phyloP scores from a whole-genome alignment of 2,888 invertebrate genomes.

The Lasioglossum oenotherae region DNA sequence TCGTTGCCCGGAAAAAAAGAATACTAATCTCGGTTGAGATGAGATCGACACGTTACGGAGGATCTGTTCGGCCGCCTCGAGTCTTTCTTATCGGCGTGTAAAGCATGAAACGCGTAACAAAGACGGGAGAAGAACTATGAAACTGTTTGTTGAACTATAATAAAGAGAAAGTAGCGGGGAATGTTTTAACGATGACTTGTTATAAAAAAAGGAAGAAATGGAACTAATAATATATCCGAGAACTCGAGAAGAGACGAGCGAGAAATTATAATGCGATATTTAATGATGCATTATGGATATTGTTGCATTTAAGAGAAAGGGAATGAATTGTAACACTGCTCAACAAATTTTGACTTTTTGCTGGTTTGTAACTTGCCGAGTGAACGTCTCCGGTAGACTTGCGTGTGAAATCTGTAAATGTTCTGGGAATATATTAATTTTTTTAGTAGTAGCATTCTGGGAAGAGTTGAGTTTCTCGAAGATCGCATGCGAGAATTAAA shows the following conservation, averaged over 20 bases:
- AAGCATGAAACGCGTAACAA: conserved; percentile 19
- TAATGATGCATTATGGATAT: conserved; percentile 44
- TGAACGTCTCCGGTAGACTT: not conserved
- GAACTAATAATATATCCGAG: conserved; percentile 37
- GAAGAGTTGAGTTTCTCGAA: not conserved
- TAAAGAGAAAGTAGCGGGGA: conserved; percentile 51
- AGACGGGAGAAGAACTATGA: conserved; percentile 24
- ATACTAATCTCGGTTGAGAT: conserved; percentile 27
- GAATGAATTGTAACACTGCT: conserved; percentile 7
- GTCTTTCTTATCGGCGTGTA: conserved; percentile 22
- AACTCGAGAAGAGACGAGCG: conserved; percentile 25
- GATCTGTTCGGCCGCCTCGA: conserved; percentile 24
- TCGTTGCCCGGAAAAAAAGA: conserved; percentile 1
- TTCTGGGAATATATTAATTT: not conserved
- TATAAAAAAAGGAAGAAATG: conserved; percentile 30
- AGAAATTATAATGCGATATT: conserved; percentile 45
- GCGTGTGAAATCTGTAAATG: not conserved
- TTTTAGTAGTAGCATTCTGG: not conserved
- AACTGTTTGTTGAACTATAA: conserved; percentile 61
- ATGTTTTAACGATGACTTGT: conserved; percentile 57
- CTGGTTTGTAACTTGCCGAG: not conserved
- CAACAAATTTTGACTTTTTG: conserved; percentile 11
- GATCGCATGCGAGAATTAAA: not conserved
- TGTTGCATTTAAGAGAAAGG: conserved; percentile 52
- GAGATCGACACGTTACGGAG: conserved; percentile 21